Evolutionary conservation across 2,888 invertebrate genomes (phyloP).

Genomic region (Branchellion lobata): DNA sequence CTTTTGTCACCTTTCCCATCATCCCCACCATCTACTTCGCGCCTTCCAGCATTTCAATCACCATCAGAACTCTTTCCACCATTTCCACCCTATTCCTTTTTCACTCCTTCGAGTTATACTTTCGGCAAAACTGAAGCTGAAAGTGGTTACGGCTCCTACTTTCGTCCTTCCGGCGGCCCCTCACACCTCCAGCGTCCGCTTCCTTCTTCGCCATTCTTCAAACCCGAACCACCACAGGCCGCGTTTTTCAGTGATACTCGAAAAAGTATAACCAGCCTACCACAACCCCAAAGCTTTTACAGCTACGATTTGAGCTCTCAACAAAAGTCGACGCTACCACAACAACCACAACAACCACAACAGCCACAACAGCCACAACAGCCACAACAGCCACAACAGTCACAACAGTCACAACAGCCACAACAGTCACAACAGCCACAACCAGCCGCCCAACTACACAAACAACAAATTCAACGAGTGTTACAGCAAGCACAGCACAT

Average conservation of each 20-base stretch:
- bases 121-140: neutral
- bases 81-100: neutral
- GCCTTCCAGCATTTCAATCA: neutral
- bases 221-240: neutral
- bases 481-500: neutral
- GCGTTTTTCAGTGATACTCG: too few species aligned
- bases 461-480: neutral
- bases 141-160: neutral
- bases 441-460: neutral
- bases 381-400: neutral
- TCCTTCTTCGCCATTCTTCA: neutral
- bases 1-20: too few species aligned
- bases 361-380: neutral
- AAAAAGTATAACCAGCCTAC: too few species aligned
- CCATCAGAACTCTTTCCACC: neutral
- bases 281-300: too few species aligned
- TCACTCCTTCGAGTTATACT: neutral
- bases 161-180: neutral
- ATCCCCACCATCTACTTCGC: neutral
- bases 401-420: neutral
- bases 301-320: too few species aligned
- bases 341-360: neutral
- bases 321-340: too few species aligned
- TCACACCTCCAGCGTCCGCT: neutral
- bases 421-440: neutral